phyloP scores from a whole-genome alignment of 2,113 vertebrate genomes.

The Vulpes vulpes region DNA sequence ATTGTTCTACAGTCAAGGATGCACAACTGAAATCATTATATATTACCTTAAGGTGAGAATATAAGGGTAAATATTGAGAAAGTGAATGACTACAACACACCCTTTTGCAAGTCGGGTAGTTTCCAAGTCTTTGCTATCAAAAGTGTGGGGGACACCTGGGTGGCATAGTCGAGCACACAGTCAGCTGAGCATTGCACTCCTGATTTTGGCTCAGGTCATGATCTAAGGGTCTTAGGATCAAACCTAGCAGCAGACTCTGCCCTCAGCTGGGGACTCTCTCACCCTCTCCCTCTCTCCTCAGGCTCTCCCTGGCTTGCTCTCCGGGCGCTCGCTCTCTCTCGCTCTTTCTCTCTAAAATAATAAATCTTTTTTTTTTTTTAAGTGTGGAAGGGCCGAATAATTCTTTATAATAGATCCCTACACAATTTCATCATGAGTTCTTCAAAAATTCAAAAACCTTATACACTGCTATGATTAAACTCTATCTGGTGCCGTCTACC shows the following conservation, averaged over 20 bases:
- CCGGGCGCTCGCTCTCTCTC: too few species aligned
- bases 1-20: background rate
- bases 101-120: background rate
- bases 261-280: too few species aligned
- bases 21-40: background rate
- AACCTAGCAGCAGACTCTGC: too few species aligned
- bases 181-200: too few species aligned
- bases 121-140: background rate
- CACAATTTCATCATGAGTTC: background rate
- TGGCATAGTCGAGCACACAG: too few species aligned
- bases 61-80: background rate
- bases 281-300: too few species aligned
- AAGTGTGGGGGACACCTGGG: background rate
- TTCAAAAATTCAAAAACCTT: background rate
- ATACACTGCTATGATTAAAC: background rate
- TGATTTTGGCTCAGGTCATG: too few species aligned
- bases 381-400: background rate
- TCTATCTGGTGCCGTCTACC: background rate
- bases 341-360: too few species aligned
- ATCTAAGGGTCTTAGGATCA: too few species aligned
- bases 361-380: too few species aligned
- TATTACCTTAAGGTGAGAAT: background rate
- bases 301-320: too few species aligned
- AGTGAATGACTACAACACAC: background rate
- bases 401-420: background rate